A percentile compares a stretch with the other conserved stretches of the same genome.
Evolutionary conservation across 2,113 vertebrate genomes (phyloP).

Genomic region (Zapornia atra): DNA sequence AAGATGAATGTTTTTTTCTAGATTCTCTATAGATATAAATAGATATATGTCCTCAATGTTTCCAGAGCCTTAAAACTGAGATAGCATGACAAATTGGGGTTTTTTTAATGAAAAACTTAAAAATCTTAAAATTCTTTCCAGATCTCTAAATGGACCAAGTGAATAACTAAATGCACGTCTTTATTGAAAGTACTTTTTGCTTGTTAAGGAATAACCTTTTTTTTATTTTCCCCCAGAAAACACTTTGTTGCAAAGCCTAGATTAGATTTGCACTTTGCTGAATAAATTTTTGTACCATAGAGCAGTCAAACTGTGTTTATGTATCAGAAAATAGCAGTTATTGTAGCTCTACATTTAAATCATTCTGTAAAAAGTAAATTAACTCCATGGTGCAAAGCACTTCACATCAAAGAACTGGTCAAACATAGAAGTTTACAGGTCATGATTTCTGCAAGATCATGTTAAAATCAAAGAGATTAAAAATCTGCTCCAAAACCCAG

Average conservation of each 20-base stretch:
- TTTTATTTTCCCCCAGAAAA: neutral
- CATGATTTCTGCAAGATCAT: neutral
- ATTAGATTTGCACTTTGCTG: neutral
- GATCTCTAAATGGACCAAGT: neutral
- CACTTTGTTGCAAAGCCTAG: neutral
- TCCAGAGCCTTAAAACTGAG: neutral
- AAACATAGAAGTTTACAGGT: neutral
- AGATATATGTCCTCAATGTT: neutral
- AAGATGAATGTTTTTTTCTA: neutral
- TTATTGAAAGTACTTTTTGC: neutral
- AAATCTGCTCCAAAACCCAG: neutral
- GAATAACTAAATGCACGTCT: neutral
- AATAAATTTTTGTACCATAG: neutral
- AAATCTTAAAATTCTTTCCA: neutral
- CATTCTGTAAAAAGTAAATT: constrained; percentile 20
- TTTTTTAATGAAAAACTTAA: neutral
- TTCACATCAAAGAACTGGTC: neutral
- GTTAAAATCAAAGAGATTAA: neutral
- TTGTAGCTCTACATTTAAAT: neutral
- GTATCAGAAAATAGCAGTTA: neutral
- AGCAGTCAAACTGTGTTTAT: neutral
- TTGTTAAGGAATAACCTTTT: neutral
- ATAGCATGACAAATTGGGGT: neutral
- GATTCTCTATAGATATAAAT: neutral
- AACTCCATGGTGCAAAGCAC: neutral